A percentile compares a stretch with the other conserved stretches of the same genome.
Evolutionary conservation across 2,113 vertebrate genomes (phyloP).

Genomic region (Plestiodon gilberti): DNA sequence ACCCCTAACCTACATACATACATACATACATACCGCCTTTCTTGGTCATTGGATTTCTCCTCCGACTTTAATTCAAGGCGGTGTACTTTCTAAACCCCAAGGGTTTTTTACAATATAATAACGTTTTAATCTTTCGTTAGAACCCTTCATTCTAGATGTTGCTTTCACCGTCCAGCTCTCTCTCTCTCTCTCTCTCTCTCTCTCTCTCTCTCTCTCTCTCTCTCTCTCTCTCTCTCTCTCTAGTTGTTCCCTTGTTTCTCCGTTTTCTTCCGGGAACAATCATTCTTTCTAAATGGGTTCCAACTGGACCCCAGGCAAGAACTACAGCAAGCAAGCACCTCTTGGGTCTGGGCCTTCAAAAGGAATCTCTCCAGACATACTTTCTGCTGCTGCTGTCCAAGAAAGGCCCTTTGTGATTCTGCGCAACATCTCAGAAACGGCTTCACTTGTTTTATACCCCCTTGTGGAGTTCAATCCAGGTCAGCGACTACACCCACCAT

Average conservation of each 20-base stretch:
- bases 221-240: not conserved
- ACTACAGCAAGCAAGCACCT: not conserved
- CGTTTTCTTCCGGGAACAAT: not conserved
- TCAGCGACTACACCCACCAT: conserved; percentile 54
- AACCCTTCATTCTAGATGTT: no score
- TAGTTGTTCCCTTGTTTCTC: not conserved
- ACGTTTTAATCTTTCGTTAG: no score
- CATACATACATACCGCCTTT: no score
- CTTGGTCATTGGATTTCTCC: no score
- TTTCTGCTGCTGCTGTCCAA: conserved; percentile 9
- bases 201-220: no score
- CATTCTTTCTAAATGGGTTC: not conserved
- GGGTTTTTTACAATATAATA: no score
- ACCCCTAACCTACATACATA: no score
- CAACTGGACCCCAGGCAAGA: not conserved
- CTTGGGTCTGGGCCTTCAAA: not conserved
- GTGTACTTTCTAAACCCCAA: no score
- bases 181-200: no score
- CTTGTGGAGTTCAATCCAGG: conserved; percentile 51
- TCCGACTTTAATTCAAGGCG: no score
- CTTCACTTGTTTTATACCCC: conserved; percentile 46
- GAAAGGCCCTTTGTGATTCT: not conserved
- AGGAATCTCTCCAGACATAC: not conserved
- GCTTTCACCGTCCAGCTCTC: no score
- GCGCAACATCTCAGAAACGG: fast-evolving